phyloP scores from a whole-genome alignment of 2,797 vertebrate species.

The Halcyon chelicuti region DNA sequence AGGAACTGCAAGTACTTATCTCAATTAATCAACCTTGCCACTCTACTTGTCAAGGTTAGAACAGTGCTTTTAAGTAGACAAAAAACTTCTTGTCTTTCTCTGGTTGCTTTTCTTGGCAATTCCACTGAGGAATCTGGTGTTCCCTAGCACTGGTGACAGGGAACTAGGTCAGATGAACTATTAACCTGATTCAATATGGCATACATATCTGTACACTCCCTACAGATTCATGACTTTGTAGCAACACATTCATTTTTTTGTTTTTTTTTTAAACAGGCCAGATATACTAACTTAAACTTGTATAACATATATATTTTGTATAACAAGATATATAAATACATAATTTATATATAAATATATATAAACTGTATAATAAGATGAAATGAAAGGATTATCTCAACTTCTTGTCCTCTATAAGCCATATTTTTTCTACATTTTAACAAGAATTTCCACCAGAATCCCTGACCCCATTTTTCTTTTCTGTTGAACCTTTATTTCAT shows the following conservation, averaged over 20 bases:
- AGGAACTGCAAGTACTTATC: not conserved
- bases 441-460: not conserved
- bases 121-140: not conserved
- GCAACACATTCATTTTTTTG: not conserved
- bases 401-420: not conserved
- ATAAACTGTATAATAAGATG: not conserved
- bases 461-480: not conserved
- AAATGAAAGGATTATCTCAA: not conserved
- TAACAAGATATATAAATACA: no score
- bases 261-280: not conserved
- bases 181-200: not conserved
- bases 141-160: no score
- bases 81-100: not conserved
- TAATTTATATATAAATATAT: no score
- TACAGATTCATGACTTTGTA: rapidly evolving
- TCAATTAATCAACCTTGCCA: not conserved
- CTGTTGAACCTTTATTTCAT: not conserved
- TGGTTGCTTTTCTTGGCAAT: not conserved
- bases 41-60: not conserved
- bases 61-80: not conserved
- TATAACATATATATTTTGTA: no score
- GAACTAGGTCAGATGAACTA: not conserved
- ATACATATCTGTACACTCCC: not conserved
- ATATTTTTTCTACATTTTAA: not conserved
- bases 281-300: not conserved